Conservation (phyloP, 2,113 vertebrate species). For the Cacatua alba region DNA sequence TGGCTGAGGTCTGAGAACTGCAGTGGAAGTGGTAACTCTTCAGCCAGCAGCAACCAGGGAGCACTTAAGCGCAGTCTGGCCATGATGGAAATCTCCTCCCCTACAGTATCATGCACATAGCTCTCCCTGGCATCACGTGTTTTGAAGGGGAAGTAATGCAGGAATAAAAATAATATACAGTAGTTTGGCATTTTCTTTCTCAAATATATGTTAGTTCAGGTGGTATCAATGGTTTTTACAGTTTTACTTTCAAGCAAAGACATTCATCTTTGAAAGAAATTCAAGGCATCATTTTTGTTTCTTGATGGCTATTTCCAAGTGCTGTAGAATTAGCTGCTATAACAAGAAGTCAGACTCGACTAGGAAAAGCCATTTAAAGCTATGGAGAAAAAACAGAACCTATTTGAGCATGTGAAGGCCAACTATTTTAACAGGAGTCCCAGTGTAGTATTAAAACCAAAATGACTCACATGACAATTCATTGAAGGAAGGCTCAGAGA, state of each 20-base stretch:
- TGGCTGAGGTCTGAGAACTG: not conserved
- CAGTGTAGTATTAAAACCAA: not conserved
- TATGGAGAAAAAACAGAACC: not conserved
- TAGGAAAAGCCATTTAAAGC: conserved; percentile 28
- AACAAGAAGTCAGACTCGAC: not conserved
- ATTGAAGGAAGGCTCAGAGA: not conserved
- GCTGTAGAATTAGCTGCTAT: not conserved
- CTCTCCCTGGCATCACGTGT: accelerated
- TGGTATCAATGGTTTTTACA: not conserved
- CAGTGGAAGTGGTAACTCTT: not conserved
- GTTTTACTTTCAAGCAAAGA: not conserved
- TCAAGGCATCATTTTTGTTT: not conserved
- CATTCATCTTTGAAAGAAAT: not conserved
- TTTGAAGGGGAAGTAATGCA: not conserved
- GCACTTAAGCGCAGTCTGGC: not conserved
- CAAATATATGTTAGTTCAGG: not conserved
- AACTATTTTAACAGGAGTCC: conserved; percentile 8
- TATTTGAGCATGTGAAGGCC: not conserved
- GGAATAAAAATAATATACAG: not conserved
- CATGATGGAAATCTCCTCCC: not conserved
- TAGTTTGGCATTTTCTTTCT: not conserved
- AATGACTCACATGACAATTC: not conserved
- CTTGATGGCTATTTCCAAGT: conserved; percentile 24
- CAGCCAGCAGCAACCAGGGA: not conserved
- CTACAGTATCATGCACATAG: not conserved